Percentiles rank a stretch among this genome's conserved stretches.
phyloP scores from a whole-genome alignment of 1,140 invertebrate species.

The Campoletis sonorensis region DNA sequence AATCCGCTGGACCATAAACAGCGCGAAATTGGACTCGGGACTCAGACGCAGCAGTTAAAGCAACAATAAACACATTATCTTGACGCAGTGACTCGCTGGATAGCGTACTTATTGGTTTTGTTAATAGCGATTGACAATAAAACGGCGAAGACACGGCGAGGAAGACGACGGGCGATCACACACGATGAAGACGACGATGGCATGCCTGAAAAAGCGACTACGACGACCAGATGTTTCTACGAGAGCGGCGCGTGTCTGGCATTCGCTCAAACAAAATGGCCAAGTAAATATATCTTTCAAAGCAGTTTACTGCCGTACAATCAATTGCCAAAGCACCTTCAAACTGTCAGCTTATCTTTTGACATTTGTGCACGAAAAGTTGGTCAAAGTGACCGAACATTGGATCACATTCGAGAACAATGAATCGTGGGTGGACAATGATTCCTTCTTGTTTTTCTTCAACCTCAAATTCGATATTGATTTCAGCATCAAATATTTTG shows the following conservation, averaged over 20 bases:
- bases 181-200: slow-evolving; percentile 39
- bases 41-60: neutral
- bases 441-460: no score
- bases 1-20: no score
- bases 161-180: slow-evolving; percentile 19
- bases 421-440: no score
- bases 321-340: neutral
- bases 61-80: slow-evolving; percentile 1
- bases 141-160: slow-evolving; percentile 22
- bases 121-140: neutral
- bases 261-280: neutral
- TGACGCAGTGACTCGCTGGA: neutral
- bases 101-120: neutral
- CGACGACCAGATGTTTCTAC: slow-evolving; percentile 37
- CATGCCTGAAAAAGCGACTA: slow-evolving; percentile 38
- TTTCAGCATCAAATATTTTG: no score
- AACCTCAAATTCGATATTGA: no score
- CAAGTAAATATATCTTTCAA: neutral
- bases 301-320: neutral
- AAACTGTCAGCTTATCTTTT: neutral
- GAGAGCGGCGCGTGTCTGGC: slow-evolving; percentile 29
- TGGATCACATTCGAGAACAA: neutral
- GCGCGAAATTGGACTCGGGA: no score
- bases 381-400: neutral
- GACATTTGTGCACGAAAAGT: neutral